Evolutionary conservation across 2,113 vertebrate species (phyloP).

Genomic region (Microcebus griseorufus): DNA sequence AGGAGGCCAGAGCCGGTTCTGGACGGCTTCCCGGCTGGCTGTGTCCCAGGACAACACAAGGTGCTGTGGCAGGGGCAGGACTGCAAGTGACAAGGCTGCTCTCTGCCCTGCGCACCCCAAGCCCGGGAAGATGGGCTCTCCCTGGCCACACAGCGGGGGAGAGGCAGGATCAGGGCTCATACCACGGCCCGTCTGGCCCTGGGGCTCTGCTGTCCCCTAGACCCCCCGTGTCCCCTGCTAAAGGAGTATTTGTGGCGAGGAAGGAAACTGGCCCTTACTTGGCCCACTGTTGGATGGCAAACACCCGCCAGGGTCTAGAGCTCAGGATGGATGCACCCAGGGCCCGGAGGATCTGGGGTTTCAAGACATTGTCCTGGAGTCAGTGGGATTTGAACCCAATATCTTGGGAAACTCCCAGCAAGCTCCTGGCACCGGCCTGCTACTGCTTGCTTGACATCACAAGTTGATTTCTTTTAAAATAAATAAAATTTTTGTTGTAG

Average conservation of each 20-base stretch:
- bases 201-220: background rate
- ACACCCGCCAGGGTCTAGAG: background rate
- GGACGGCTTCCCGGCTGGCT: background rate
- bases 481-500: background rate
- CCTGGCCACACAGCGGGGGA: background rate
- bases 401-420: background rate
- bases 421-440: background rate
- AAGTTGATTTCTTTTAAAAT: background rate
- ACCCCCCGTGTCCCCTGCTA: background rate
- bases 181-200: accelerated
- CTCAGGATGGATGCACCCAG: background rate
- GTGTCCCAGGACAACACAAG: background rate
- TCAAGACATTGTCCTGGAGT: background rate
- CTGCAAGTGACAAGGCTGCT: accelerated
- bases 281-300: background rate
- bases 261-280: background rate
- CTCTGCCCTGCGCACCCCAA: accelerated
- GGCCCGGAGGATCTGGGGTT: background rate
- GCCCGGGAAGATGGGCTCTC: background rate
- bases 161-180: background rate
- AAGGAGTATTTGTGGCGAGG: background rate
- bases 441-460: background rate
- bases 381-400: background rate
- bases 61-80: background rate
- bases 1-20: background rate